These are phyloP conservation scores for Marronus borbonicus DNA, from an alignment of 2,888 invertebrate genomes.

Conservation along the genomic window DNA sequence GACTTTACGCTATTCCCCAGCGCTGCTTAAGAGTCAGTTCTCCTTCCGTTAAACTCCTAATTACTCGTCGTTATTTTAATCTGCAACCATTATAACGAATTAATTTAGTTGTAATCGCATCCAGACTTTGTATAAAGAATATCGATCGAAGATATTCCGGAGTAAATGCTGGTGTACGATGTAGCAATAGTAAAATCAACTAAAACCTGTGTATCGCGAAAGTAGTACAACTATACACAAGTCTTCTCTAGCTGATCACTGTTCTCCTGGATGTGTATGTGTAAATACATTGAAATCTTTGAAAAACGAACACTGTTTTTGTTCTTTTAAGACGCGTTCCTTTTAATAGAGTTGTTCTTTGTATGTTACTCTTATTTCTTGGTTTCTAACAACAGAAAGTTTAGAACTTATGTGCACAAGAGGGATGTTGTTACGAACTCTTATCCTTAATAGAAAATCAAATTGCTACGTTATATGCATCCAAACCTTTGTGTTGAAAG, in stretches of 20 bases:
- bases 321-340: too few relatives aligned
- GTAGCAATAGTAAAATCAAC: constrained; percentile 15
- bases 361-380: too few relatives aligned
- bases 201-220: not conserved
- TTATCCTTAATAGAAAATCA: too few relatives aligned
- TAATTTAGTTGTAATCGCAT: constrained; percentile 57
- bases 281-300: too few relatives aligned
- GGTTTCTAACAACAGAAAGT: too few relatives aligned
- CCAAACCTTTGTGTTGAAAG: too few relatives aligned
- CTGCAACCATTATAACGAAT: constrained; percentile 56
- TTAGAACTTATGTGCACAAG: too few relatives aligned
- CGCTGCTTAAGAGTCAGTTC: constrained; percentile 25
- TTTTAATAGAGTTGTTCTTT: too few relatives aligned
- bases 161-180: constrained; percentile 20
- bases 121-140: constrained; percentile 48
- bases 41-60: constrained; percentile 42
- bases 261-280: too few relatives aligned
- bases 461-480: too few relatives aligned
- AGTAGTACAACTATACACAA: constrained; percentile 23
- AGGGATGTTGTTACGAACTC: too few relatives aligned
- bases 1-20: constrained; percentile 31
- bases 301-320: too few relatives aligned
- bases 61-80: constrained; percentile 61
- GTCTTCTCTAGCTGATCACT: not conserved
- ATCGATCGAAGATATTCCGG: constrained; percentile 25